These are phyloP conservation scores for Sciaenops ocellatus DNA, from an alignment of 2,797 vertebrate species.

Conservation along the genomic window DNA sequence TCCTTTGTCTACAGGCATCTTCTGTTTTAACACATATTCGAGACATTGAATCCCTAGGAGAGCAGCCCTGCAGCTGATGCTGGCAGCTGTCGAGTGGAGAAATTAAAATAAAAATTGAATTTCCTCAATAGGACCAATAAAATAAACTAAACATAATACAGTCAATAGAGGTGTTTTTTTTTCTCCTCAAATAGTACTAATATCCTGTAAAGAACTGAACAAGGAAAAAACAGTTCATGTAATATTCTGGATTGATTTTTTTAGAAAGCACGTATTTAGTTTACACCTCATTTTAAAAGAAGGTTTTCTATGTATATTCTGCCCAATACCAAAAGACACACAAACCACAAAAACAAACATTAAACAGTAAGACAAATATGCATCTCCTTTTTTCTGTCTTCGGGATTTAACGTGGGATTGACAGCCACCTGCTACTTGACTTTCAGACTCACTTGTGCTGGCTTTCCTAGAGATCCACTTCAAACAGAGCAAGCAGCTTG, in stretches of 20 bases:
- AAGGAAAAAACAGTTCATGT: not conserved
- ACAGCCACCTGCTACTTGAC: constrained; percentile 26
- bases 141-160: not conserved
- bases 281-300: not conserved
- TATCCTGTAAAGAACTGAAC: not conserved
- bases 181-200: not conserved
- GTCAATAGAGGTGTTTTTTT: not conserved
- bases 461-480: constrained; percentile 45
- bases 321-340: not conserved
- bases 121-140: not conserved
- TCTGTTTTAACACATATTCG: not conserved
- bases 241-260: not conserved
- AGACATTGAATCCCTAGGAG: not conserved
- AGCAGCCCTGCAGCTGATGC: not conserved
- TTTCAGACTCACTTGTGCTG: constrained; percentile 17
- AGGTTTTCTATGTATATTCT: not conserved
- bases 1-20: not conserved
- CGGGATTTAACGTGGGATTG: constrained; percentile 1
- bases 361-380: not conserved
- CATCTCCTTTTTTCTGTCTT: not conserved
- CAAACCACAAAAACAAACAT: not conserved
- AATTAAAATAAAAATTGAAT: not conserved
- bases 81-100: not conserved
- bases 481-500: constrained; percentile 40
- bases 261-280: not conserved